These are phyloP conservation scores for Probaryconus sp. DNA, from an alignment of 1,140 invertebrate genomes.

Conservation along the genomic window DNA sequence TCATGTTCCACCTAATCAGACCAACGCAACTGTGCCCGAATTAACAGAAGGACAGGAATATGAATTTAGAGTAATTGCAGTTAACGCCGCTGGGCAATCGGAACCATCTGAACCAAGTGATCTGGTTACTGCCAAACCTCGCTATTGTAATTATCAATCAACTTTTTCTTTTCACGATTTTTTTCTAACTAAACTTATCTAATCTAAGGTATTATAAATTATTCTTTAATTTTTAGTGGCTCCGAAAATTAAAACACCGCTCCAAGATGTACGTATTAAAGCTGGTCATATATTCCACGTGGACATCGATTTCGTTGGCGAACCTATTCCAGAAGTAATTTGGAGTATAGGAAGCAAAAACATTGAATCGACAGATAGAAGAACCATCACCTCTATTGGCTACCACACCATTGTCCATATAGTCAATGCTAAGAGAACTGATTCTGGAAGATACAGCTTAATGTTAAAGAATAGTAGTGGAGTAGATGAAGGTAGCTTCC, in stretches of 20 bases:
- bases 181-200: not conserved
- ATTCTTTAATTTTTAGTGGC: slow-evolving; percentile 79
- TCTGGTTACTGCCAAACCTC: slow-evolving; percentile 90
- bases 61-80: slow-evolving; percentile 96
- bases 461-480: slow-evolving; percentile 92
- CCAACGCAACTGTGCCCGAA: slow-evolving; percentile 89
- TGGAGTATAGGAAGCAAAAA: slow-evolving; percentile 89
- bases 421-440: slow-evolving; percentile 90
- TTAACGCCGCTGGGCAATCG: slow-evolving; percentile 96
- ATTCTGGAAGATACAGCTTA: slow-evolving; percentile 91
- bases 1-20: slow-evolving; percentile 89
- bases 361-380: slow-evolving; percentile 86
- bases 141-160: slow-evolving; percentile 81
- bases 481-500: slow-evolving; percentile 92
- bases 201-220: not conserved
- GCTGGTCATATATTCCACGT: slow-evolving; percentile 95
- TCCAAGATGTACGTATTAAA: slow-evolving; percentile 92
- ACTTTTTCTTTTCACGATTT: not conserved
- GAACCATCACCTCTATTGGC: slow-evolving; percentile 91
- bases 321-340: slow-evolving; percentile 90
- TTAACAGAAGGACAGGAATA: slow-evolving; percentile 96
- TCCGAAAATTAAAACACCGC: slow-evolving; percentile 94
- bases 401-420: slow-evolving; percentile 95
- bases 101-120: slow-evolving; percentile 96
- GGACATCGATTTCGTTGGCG: slow-evolving; percentile 95